Base-by-base conservation (phyloP, 2,113 vertebrate species). In the Vulpes vulpes region DNA sequence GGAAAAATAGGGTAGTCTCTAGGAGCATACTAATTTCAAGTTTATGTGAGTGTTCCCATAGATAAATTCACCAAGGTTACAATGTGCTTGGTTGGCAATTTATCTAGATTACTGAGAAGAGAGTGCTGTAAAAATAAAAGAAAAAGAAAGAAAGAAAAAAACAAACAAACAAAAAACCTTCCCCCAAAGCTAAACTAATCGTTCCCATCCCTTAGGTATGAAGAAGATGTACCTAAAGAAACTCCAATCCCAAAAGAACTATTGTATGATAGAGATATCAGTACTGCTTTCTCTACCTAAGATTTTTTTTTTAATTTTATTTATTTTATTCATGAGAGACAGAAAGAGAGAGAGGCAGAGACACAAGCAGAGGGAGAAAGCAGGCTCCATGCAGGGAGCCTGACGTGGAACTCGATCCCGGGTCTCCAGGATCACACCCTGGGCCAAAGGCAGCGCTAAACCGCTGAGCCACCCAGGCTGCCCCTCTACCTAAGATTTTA, bases 1-100 rank as follows among this genome's bases (percentile, higher is more conserved):
- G 90, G 64, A 94, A 97, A 98, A 92, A 95, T 78, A 96, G 17
- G 2, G 0, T 92, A 32, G 94, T 98, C 97, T 95, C 97, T 38
- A 95, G 35, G 14, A 43, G 19, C 91, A 81, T 82, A 86, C 97
- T 98, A 98, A 96, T 98, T 98, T 98, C 94, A 88, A 16, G 90
- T 92, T 96, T 96, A 96, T 95, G 89, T 97, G 97, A 89, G 60
- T 96, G 95, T 93, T 98, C 60, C 96, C 27, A 32, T 69, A 95
- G 97, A 98, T 98, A 98, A 97, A 97, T 90, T 98, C 85, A 94
- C 80, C 79, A 96, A 97, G 96, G 96, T 94, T 97, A 96, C 53
- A 96, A 57, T 96, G 96, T 98, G 85, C 97, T 98, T 98, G 92
- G 91, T 96, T 93, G 93, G 60, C 53, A 97, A 96, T 98, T 97